A percentile compares a stretch with the other conserved stretches of the same genome.
Evolutionary conservation across 2,113 vertebrate genomes (phyloP).

Genomic region (Genyomyrus donnyi): DNA sequence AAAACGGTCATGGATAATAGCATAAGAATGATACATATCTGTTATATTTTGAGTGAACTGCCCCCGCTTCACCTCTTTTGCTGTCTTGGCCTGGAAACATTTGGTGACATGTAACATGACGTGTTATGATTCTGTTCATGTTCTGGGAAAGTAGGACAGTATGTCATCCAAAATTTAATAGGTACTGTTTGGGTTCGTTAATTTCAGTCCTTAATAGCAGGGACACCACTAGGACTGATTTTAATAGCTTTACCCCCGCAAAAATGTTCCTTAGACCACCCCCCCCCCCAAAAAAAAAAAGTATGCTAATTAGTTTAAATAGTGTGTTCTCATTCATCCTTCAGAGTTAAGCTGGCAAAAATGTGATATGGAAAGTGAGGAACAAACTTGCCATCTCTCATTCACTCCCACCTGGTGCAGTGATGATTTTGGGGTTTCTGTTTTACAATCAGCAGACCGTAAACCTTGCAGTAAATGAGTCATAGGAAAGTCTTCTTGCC

Average conservation of each 20-base stretch:
- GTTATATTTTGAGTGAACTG: background rate
- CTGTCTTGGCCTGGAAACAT: background rate
- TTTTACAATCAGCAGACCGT: background rate
- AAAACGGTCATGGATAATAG: background rate
- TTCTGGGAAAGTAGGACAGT: background rate
- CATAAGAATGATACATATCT: background rate
- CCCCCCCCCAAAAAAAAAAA: background rate
- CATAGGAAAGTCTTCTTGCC: background rate
- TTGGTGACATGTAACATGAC: too few species aligned
- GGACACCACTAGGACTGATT: background rate
- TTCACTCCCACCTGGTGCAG: conserved; percentile 3
- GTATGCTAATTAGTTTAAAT: background rate
- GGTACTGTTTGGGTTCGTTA: background rate
- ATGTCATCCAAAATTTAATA: background rate
- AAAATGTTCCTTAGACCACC: background rate
- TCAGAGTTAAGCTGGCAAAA: background rate
- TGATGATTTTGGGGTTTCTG: background rate
- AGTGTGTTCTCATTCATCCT: background rate
- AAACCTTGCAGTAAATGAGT: background rate
- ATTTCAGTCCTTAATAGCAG: background rate
- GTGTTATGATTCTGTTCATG: too few species aligned
- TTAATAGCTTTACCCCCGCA: background rate
- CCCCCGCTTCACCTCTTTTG: background rate
- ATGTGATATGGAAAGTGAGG: background rate
- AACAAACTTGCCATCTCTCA: background rate